Evolutionary conservation across 2,888 invertebrate species (phyloP).

Genomic region (Proisotoma minuta): DNA sequence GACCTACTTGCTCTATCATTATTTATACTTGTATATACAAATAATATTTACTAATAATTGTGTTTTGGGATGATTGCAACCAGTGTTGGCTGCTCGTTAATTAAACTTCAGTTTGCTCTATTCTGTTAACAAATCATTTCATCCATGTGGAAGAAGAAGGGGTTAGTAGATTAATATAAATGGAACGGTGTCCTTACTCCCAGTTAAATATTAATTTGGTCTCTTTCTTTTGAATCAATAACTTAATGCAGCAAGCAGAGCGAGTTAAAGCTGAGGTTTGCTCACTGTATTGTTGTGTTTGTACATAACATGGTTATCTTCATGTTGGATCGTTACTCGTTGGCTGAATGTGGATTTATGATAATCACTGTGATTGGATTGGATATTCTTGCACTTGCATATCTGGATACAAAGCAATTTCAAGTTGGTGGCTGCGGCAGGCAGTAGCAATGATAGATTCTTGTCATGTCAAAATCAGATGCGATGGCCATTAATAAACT

Average conservation of each 20-base stretch:
- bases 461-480: slow-evolving; percentile 12
- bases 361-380: neutral
- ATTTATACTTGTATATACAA: too few species aligned
- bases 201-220: neutral
- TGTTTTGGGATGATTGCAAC: too few species aligned
- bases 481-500: slow-evolving; percentile 4
- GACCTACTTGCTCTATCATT: too few species aligned
- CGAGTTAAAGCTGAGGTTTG: neutral
- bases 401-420: too few species aligned
- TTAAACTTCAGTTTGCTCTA: too few species aligned
- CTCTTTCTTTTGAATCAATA: neutral
- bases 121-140: too few species aligned
- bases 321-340: neutral
- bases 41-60: too few species aligned
- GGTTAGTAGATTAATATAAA: neutral
- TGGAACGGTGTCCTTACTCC: neutral
- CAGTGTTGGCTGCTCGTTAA: too few species aligned
- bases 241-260: neutral
- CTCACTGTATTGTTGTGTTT: neutral
- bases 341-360: neutral
- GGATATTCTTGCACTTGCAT: neutral
- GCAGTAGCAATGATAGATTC: slow-evolving; percentile 9
- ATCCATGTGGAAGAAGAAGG: too few species aligned
- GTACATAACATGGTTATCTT: neutral
- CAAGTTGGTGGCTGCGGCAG: neutral